Evolutionary conservation across 1,140 invertebrate species (phyloP), one percentile per base, ranked within the genome.

Genomic region (Brachionus plicatilis): DNA sequence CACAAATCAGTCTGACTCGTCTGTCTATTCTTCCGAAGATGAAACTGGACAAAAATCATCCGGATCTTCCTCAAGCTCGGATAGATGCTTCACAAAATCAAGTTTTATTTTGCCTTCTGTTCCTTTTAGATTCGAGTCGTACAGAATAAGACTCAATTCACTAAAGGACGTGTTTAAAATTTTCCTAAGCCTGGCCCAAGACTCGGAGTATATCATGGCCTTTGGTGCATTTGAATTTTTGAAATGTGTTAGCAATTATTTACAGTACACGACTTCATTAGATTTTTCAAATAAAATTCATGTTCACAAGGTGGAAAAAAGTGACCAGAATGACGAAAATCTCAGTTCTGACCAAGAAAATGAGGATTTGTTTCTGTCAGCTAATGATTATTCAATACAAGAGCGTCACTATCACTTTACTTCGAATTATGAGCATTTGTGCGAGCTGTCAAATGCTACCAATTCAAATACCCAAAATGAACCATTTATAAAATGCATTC

Each of bases 391-490:
- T 76, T 29, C 45, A 20, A 76, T 76, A 20, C 72, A 76, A 76
- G 72, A 76, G n/a, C 72, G 72, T 12, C 72, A 76, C 47, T 76
- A 76, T 50, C 43, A 76, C 20, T 76, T 76, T 11, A 76, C 72
- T 14, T 76, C 72, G 17, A 76, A 76, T 29, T 76, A 29, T 53
- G 72, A 76, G 11, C 72, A 76, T 50, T 50, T 76, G 12, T 50
- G 24, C 12, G 43, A 76, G 20, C 27, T 76, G 4, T 76, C 72
- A 9, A 76, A 50, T 12, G 45, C 45, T 27, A 14, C 11, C 12
- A 27, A 76, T 76, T 76, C 72, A 11, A 76, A 76, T 50, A 50
- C 72, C 4, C 45, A 47, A 50, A 76, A 50, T 14, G 50, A 76
- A 29, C 17, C 20, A 2, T 76, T 76, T 50, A 50, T 76, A 24